Evolutionary conservation across 2,797 vertebrate genomes (phyloP), one percentile per base, ranked within the genome.

Genomic region (Molossus alvarezi): DNA sequence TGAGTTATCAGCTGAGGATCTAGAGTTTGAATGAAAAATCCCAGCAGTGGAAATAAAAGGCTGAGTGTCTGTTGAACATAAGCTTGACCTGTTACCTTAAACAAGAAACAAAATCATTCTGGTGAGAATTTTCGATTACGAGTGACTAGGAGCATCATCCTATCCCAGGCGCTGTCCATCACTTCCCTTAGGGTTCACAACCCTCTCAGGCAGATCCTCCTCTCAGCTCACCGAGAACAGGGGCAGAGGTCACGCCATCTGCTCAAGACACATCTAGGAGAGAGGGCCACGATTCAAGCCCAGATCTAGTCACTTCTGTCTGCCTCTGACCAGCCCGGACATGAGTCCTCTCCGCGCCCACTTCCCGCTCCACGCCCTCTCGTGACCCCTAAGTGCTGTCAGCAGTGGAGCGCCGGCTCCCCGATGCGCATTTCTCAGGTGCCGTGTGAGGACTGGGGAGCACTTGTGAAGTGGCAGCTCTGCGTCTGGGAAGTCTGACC

Each of bases 41-140:
- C 98, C 87, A 99, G 97, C 60, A 99, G 97, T 9, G 98, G 98
- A 97, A 99, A 97, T 84, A 99, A 98, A 92, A 99, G 98, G 96
- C 98, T 98, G 89, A 99, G 93, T 6, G 98, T 99, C 86, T 97
- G 95, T 91, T 99, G 99, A 89, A 99, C 98, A 77, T 96, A 96
- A 29, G 98, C 97, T 51, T 99, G 98, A 71, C 79, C 97, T 95
- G 97, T 98, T 62, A 99, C 98, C 99, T 99, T 97, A 72, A 97
- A 82, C 8, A 97, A 81, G 48, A 91, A 90, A 90, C 55, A 92
- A 67, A 91, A 72, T 45, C 72, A 58, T 75, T 67, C 41, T 75
- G 41, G 69, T 75, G 29, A 94, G 73, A 82, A 55, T 65, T 67
- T 72, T 83, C 53, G 67, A 53, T 60, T 57, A 85, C 13, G 10